phyloP scores from a whole-genome alignment of 92 coral and sea anemone genomes.

The Muricea muricata region DNA sequence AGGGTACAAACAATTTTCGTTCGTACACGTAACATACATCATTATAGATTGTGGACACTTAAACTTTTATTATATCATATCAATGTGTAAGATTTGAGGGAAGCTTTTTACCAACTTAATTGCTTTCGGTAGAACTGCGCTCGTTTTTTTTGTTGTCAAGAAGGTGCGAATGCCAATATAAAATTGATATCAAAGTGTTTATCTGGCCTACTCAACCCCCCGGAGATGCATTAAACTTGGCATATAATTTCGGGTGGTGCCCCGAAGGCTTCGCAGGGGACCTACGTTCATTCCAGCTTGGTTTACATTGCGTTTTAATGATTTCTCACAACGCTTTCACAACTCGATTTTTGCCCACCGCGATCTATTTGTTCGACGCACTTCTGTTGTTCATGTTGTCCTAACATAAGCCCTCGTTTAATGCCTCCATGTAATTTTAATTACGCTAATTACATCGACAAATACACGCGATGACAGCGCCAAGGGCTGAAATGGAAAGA shows the following conservation, averaged over 20 bases:
- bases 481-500: background rate
- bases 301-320: slow-evolving; percentile 30
- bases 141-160: no score
- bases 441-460: slow-evolving; percentile 31
- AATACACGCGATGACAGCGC: slow-evolving; percentile 5
- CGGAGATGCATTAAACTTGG: background rate
- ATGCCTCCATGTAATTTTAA: slow-evolving; percentile 37
- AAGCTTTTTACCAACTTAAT: no score
- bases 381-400: slow-evolving; percentile 11
- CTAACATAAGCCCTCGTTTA: slow-evolving; percentile 21
- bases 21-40: background rate
- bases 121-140: no score
- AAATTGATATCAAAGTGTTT: no score
- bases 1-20: background rate
- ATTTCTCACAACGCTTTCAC: slow-evolving; percentile 15
- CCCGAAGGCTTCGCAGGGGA: slow-evolving; percentile 26
- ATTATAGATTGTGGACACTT: background rate
- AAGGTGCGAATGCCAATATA: background rate
- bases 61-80: no score
- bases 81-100: no score
- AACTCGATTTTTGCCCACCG: slow-evolving; percentile 42
- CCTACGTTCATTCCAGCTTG: slow-evolving; percentile 18
- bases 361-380: slow-evolving; percentile 36
- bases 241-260: background rate
- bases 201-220: no score